phyloP scores from a whole-genome alignment of 2,113 vertebrate species.

The Erinaceus europaeus region DNA sequence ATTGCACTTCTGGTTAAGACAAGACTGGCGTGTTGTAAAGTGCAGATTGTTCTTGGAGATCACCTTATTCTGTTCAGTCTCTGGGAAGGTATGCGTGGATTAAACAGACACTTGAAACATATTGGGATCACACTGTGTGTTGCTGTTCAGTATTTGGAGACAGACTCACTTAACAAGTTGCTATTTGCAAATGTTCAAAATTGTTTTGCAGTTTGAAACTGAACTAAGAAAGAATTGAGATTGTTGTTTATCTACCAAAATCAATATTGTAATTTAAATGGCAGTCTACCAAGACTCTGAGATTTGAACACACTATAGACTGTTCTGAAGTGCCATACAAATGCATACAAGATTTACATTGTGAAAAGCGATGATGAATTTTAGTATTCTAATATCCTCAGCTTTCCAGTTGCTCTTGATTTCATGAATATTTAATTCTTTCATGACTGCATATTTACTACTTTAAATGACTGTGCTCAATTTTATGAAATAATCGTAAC shows the following conservation, averaged over 20 bases:
- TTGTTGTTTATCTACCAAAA: conserved; percentile 57
- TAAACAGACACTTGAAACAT: conserved; percentile 20
- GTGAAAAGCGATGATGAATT: conserved; percentile 59
- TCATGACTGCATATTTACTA: conserved; percentile 70
- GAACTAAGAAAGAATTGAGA: conserved; percentile 30
- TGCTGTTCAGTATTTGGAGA: conserved; percentile 26
- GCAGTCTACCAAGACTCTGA: neutral
- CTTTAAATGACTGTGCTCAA: conserved; percentile 52
- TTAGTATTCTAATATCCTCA: conserved; percentile 60
- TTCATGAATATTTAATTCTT: conserved; percentile 79
- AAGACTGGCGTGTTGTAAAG: conserved; percentile 21
- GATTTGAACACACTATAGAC: conserved; percentile 36
- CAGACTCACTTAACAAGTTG: conserved; percentile 26
- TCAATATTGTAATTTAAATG: conserved; percentile 68
- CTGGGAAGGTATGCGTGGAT: conserved; percentile 22
- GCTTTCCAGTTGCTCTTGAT: conserved; percentile 61
- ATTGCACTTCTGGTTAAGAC: neutral
- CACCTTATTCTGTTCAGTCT: conserved; percentile 50
- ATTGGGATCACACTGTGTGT: neutral
- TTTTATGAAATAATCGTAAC: conserved; percentile 66
- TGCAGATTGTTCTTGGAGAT: conserved; percentile 48
- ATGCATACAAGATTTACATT: conserved; percentile 43
- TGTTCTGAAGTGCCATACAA: neutral
- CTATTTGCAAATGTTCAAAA: conserved; percentile 33
- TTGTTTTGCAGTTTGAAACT: conserved; percentile 44